Evolutionary conservation across 2,113 vertebrate species (phyloP), one percentile per base, ranked within the genome.

Genomic region (Phrynosoma blainvillii): DNA sequence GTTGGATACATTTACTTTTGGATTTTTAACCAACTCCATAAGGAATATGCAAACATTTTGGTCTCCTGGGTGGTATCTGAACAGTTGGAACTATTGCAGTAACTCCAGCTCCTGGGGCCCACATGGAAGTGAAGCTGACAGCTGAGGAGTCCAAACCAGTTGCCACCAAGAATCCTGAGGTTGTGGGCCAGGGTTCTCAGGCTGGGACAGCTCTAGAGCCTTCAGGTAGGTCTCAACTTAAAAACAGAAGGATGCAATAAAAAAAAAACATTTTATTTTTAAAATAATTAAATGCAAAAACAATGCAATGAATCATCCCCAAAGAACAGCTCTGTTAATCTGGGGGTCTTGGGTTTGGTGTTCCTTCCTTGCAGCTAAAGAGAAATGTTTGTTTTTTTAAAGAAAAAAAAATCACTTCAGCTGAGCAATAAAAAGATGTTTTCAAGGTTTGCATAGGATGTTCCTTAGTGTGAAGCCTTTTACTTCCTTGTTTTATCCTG

Each of bases 221-320:
- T 52, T 94, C 95, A 96, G 96, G 97, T 96, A 92, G 89, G 95
- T 97, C 54, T 86, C n/a, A 12, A 21, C 30, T 84, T 36, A 0
- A 62, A 66, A 77, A 30, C 13, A 54, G 79, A 56, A 84, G 77
- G 68, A 1, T 40, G 62, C 30, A 16, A 0, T 47, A 20, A 13
- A 16, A 82, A 78, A 23, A 1, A 14, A 21, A 13, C 10, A 56
- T 84, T 75, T 75, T 77, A 40, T 65, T 78, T 66, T 68, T 71
- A 27, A 77, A 83, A 40, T 25, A 78, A 68, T 14, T 68, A 36
- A 40, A 62, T 62, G 59, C 27, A 87, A 65, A 82, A 54, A 1
- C 62, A 8, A 6, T 40, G 27, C 16, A 42, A 30, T 68, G 7
- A 54, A 20, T 16, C 32, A 32, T 30, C 36, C 47, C 23, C 20